Conservation (phyloP, 2,797 vertebrate genomes). For the Chelon auratus region DNA sequence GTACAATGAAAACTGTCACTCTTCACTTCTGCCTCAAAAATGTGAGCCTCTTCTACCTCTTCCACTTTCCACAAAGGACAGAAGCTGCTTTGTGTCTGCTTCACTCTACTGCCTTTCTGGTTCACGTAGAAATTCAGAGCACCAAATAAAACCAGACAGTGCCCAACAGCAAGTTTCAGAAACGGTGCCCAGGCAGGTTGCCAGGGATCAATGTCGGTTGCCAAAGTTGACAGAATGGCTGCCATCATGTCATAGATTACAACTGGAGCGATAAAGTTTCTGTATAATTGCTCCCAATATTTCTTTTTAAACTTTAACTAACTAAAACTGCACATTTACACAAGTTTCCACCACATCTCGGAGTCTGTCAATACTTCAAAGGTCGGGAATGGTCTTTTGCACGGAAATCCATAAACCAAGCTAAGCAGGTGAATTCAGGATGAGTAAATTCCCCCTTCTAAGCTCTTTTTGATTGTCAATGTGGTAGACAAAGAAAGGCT, state of each 20-base stretch:
- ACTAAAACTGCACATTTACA: neutral
- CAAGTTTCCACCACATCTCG: neutral
- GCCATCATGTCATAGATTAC: slow-evolving; percentile 34
- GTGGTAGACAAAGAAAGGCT: neutral
- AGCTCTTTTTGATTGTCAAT: neutral
- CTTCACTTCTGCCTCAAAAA: neutral
- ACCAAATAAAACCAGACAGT: slow-evolving; percentile 36
- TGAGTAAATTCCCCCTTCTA: neutral
- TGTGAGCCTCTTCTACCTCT: neutral
- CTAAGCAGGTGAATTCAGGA: neutral
- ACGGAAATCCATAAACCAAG: neutral
- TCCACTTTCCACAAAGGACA: neutral
- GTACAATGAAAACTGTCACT: neutral
- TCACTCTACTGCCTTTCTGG: slow-evolving; percentile 27
- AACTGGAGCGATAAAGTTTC: slow-evolving; percentile 5
- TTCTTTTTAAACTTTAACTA: neutral
- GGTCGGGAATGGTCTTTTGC: neutral
- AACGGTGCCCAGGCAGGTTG: slow-evolving; percentile 30
- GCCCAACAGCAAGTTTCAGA: slow-evolving; percentile 27
- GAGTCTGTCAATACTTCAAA: neutral
- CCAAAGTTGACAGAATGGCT: slow-evolving; percentile 31
- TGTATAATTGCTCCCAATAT: slow-evolving; percentile 2
- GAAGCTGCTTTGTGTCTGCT: slow-evolving; percentile 1
- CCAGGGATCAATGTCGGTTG: slow-evolving; percentile 32
- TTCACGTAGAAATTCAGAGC: neutral